These are phyloP conservation scores for Latrodectus hesperus DNA, from an alignment of 2,888 invertebrate species.

Conservation along the genomic window DNA sequence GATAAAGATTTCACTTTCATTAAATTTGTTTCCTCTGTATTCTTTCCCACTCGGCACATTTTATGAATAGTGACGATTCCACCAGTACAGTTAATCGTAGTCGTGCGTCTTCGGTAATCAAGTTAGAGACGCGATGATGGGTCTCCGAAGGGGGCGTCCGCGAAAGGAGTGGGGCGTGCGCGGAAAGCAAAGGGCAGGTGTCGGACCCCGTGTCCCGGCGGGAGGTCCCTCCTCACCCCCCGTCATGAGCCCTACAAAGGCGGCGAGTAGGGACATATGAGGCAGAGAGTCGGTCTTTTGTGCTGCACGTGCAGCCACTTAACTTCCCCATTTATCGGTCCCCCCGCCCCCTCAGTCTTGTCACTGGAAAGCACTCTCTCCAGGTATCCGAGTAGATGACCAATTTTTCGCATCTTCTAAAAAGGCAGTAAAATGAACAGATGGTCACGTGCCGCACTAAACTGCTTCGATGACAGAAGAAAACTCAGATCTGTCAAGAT, in stretches of 20 bases:
- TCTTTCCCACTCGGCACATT: too few relatives aligned
- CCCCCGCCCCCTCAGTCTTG: neutral
- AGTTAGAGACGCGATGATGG: slow-evolving; percentile 28
- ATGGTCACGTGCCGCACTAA: slow-evolving; percentile 53
- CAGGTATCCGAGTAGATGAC: slow-evolving; percentile 37
- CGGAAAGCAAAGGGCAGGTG: slow-evolving; percentile 46
- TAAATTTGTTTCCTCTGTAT: too few relatives aligned
- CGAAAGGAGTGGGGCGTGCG: neutral
- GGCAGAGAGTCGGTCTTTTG: slow-evolving; percentile 20
- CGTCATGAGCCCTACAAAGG: slow-evolving; percentile 19
- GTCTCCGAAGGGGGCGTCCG: neutral
- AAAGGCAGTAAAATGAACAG: slow-evolving; percentile 39
- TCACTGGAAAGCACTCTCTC: neutral
- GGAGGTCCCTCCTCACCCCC: slow-evolving; percentile 38
- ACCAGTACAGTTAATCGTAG: too few relatives aligned
- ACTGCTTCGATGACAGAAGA: too few relatives aligned
- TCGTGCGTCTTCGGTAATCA: slow-evolving; percentile 6
- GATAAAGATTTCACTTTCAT: too few relatives aligned
- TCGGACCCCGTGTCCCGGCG: slow-evolving; percentile 44
- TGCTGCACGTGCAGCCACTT: slow-evolving; percentile 64
- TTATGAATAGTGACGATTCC: too few relatives aligned
- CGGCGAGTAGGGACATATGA: slow-evolving; percentile 48
- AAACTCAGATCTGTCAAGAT: too few relatives aligned
- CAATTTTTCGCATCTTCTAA: slow-evolving; percentile 37
- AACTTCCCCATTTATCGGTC: slow-evolving; percentile 28